phyloP scores from a whole-genome alignment of 2,888 invertebrate species.

The Scaptomyza flava region DNA sequence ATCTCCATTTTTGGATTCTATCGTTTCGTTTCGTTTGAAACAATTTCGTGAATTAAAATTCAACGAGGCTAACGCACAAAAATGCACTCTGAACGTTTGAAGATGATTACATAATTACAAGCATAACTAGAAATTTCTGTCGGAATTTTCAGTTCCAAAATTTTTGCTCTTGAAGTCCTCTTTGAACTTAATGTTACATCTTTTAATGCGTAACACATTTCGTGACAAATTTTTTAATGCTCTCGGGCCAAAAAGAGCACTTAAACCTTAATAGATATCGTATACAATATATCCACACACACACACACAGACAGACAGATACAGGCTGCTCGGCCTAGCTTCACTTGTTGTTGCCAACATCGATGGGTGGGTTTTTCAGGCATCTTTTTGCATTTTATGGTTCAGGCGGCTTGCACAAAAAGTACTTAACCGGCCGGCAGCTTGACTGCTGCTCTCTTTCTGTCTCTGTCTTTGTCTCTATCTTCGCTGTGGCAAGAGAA shows the following conservation, averaged over 20 bases:
- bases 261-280: conserved; percentile 18
- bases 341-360: conserved; percentile 30
- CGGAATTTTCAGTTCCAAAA: not conserved
- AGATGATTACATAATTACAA: conserved; percentile 60
- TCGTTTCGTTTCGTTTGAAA: conserved; percentile 37
- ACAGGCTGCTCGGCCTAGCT: conserved; percentile 14
- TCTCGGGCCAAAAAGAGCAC: not conserved
- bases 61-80: conserved; percentile 64
- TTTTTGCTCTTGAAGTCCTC: too few relatives aligned
- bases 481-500: too few relatives aligned
- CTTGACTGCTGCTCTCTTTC: not conserved
- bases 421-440: conserved; percentile 31
- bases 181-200: too few relatives aligned
- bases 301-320: conserved; percentile 21
- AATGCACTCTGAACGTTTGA: conserved; percentile 44
- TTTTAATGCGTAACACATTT: not conserved
- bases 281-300: conserved; percentile 31
- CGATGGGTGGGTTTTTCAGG: conserved; percentile 32
- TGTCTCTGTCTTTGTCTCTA: conserved; percentile 6
- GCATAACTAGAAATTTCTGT: not conserved
- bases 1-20: conserved; percentile 36
- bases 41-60: conserved; percentile 75
- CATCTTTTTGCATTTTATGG: conserved; percentile 74
- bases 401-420: conserved; percentile 30
- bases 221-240: conserved; percentile 5